Conservation (phyloP, 2,888 invertebrate species). For the Nowickia ferox region DNA sequence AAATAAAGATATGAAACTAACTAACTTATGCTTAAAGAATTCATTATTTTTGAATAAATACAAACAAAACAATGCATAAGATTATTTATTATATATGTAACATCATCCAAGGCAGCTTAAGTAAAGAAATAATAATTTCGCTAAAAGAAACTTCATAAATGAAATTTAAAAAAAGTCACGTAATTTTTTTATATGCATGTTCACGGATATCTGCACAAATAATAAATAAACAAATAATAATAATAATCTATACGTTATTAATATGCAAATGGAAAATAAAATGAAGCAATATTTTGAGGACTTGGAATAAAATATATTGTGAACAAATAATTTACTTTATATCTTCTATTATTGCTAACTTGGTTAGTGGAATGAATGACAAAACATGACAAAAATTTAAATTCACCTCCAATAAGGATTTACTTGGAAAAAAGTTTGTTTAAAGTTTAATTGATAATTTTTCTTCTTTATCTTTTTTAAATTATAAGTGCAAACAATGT, state of each 20-base stretch:
- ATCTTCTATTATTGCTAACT: too few relatives aligned
- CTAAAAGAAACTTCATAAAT: background rate
- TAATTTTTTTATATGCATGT: background rate
- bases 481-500: background rate
- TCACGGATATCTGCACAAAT: constrained; percentile 2
- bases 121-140: background rate
- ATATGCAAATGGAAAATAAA: constrained; percentile 13
- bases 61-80: too few relatives aligned
- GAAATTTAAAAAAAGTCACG: constrained; percentile 32
- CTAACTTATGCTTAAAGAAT: too few relatives aligned
- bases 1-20: too few relatives aligned
- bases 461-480: background rate
- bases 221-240: background rate
- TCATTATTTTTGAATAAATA: too few relatives aligned
- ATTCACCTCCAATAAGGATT: too few relatives aligned
- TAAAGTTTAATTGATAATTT: background rate
- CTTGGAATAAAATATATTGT: background rate
- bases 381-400: too few relatives aligned
- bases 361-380: too few relatives aligned
- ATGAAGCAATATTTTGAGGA: background rate
- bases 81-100: too few relatives aligned
- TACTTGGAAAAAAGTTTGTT: too few relatives aligned
- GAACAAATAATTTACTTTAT: too few relatives aligned
- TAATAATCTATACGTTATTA: background rate
- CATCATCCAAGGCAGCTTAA: constrained; percentile 2